Conservation (phyloP, 2,888 invertebrate species). For the Cenopis cana region DNA sequence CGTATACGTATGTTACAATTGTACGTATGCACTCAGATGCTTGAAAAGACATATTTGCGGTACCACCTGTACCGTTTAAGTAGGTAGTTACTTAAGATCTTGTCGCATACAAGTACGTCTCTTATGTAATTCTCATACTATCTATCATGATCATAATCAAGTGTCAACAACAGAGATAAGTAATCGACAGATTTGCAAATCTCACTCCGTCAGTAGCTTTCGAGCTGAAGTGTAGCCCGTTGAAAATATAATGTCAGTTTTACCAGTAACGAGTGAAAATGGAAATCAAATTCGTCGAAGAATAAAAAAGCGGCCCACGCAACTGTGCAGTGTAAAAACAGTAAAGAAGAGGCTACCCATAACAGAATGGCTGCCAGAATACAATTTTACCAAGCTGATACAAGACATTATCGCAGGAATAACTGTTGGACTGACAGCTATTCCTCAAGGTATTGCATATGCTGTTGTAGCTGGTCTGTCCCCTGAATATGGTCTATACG, state of each 20-base stretch:
- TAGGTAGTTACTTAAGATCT: background rate
- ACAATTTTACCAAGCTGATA: conserved; percentile 83
- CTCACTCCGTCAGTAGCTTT: background rate
- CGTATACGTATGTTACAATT: too few species aligned
- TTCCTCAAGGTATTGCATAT: conserved; percentile 94
- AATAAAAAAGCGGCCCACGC: background rate
- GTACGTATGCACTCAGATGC: too few species aligned
- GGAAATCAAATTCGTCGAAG: conserved; percentile 12
- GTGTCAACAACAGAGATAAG: conserved; percentile 29
- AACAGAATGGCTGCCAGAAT: conserved; percentile 87
- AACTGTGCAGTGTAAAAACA: conserved; percentile 12
- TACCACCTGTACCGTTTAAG: background rate
- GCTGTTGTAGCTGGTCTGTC: conserved; percentile 90
- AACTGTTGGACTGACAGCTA: conserved; percentile 90
- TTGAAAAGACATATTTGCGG: too few species aligned
- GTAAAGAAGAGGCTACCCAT: conserved; percentile 79
- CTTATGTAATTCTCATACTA: conserved; percentile 8
- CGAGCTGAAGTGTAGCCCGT: conserved; percentile 8
- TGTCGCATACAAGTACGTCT: background rate
- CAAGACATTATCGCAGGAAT: conserved; percentile 91
- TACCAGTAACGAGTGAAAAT: conserved; percentile 7
- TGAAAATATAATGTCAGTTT: conserved; percentile 1
- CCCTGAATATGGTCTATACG: conserved; percentile 93
- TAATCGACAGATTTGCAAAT: background rate
- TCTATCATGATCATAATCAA: conserved; percentile 16